Percentiles rank a stretch among this genome's conserved stretches.
phyloP scores from a whole-genome alignment of 2,113 vertebrate genomes.

The Brienomyrus longianalis region DNA sequence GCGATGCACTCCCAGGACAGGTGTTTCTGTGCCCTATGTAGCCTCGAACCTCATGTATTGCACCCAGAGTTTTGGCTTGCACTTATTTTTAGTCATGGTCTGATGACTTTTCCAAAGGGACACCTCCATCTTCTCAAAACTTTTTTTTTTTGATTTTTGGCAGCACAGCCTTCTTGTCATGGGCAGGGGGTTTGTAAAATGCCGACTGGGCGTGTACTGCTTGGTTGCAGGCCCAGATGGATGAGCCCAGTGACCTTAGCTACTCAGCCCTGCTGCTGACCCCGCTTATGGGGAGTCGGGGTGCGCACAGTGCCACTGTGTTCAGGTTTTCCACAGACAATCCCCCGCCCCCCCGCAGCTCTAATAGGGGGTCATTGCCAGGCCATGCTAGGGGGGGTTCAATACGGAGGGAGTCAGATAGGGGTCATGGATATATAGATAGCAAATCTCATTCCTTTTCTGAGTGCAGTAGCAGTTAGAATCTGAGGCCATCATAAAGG shows the following conservation, averaged over 20 bases:
- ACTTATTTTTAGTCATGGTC: not conserved
- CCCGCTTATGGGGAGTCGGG: slow-evolving; percentile 41
- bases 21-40: not conserved
- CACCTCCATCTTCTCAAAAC: not conserved
- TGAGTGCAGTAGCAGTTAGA: slow-evolving; percentile 54
- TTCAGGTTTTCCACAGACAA: slow-evolving; percentile 51
- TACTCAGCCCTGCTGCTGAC: slow-evolving; percentile 36
- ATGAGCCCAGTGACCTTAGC: not conserved
- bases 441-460: slow-evolving; percentile 61
- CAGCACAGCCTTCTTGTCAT: not conserved
- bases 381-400: slow-evolving; percentile 56
- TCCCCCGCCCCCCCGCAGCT: slow-evolving; percentile 31
- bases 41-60: not conserved
- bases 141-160: not conserved
- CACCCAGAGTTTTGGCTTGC: not conserved
- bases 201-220: not conserved
- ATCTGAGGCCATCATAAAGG: slow-evolving; percentile 51
- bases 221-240: slow-evolving; percentile 1
- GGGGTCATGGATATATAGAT: slow-evolving; percentile 63
- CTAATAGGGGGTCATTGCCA: slow-evolving; percentile 61
- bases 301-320: slow-evolving; percentile 53
- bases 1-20: not conserved
- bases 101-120: not conserved
- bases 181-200: not conserved
- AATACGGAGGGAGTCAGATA: slow-evolving; percentile 58